Percentiles rank a stretch among this genome's conserved stretches.
phyloP scores from a whole-genome alignment of 2,888 invertebrate genomes.

The Sesia apiformis region DNA sequence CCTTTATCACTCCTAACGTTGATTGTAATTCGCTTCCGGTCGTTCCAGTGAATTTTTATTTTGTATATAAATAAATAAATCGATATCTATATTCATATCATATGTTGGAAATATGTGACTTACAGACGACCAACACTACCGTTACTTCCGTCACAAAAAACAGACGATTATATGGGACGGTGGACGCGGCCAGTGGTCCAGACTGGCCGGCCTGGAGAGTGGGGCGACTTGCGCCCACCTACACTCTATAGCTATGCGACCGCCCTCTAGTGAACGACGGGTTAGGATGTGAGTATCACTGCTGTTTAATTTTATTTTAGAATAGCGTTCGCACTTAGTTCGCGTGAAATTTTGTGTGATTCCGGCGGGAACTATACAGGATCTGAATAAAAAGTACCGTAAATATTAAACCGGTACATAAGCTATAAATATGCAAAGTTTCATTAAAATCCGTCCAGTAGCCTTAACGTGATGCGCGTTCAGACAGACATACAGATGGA shows the following conservation, averaged over 20 bases:
- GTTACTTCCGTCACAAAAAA: constrained; percentile 88
- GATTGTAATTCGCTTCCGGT: neutral
- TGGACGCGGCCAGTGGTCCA: constrained; percentile 78
- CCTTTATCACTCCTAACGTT: no score
- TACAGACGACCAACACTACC: constrained; percentile 48
- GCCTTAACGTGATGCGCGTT: no score
- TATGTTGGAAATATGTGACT: neutral
- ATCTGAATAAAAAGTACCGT: no score
- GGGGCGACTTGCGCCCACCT: constrained; percentile 78
- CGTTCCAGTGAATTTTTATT: neutral
- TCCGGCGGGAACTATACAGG: no score
- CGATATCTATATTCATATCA: no score
- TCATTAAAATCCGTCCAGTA: no score
- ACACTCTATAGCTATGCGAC: constrained; percentile 76
- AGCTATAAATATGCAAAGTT: no score
- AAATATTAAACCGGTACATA: no score
- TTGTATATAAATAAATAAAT: neutral
- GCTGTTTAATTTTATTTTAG: no score
- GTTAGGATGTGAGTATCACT: constrained; percentile 73
- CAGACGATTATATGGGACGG: constrained; percentile 87
- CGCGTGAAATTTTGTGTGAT: no score
- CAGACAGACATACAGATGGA: no score
- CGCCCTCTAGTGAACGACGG: constrained; percentile 71
- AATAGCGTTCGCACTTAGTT: no score
- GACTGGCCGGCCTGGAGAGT: constrained; percentile 83